Conservation (phyloP, 2,797 vertebrate genomes). For the Holocentrus rufus region DNA sequence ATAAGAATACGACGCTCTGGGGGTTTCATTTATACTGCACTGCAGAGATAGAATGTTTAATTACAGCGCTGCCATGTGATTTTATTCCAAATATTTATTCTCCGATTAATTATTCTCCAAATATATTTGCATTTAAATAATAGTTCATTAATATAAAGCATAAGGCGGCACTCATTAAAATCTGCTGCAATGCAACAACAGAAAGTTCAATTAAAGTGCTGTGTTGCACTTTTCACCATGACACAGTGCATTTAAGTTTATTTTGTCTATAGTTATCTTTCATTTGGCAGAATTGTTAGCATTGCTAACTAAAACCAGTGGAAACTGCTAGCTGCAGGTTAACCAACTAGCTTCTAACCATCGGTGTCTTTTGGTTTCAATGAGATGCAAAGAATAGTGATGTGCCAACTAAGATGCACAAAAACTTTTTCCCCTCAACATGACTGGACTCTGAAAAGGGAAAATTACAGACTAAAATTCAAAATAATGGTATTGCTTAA, state of each 20-base stretch:
- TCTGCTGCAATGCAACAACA: neutral
- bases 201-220: neutral
- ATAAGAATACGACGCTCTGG: neutral
- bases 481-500: too few relatives aligned
- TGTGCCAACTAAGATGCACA: too few relatives aligned
- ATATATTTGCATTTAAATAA: neutral
- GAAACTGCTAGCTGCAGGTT: too few relatives aligned
- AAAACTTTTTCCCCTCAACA: too few relatives aligned
- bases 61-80: neutral
- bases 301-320: too few relatives aligned
- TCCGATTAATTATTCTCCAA: constrained; percentile 1
- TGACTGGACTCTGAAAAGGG: too few relatives aligned
- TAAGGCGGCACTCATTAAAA: neutral
- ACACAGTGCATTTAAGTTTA: neutral
- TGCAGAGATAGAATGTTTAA: neutral
- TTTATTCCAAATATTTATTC: neutral
- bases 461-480: too few relatives aligned
- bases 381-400: too few relatives aligned
- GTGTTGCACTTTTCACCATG: neutral
- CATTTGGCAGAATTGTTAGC: too few relatives aligned
- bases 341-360: too few relatives aligned
- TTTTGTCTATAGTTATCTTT: neutral
- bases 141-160: neutral
- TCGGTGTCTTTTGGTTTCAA: too few relatives aligned
- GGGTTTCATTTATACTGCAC: neutral